Evolutionary conservation across 2,797 vertebrate genomes (phyloP).

Genomic region (Manis javanica): DNA sequence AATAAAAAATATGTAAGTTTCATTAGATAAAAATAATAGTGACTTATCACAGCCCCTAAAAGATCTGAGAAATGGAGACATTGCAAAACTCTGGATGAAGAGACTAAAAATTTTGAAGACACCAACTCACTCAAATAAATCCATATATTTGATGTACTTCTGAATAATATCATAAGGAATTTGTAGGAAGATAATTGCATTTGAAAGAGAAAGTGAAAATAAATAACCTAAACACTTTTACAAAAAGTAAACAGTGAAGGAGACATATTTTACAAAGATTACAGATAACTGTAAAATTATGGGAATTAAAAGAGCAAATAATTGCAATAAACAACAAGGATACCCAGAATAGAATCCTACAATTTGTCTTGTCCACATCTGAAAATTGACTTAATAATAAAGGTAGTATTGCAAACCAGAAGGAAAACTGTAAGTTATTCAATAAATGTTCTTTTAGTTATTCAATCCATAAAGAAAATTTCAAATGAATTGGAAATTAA

Average conservation of each 20-base stretch:
- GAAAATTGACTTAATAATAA: neutral
- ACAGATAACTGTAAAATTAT: neutral
- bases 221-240: neutral
- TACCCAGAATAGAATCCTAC: neutral
- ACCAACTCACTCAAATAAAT: neutral
- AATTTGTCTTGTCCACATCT: neutral
- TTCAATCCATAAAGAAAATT: conserved; percentile 23
- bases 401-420: neutral
- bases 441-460: neutral
- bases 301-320: neutral
- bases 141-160: neutral
- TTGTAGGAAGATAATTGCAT: neutral
- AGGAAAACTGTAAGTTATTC: neutral
- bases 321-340: neutral
- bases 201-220: neutral
- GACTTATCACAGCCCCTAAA: neutral
- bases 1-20: neutral
- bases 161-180: neutral
- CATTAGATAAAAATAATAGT: neutral
- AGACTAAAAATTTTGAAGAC: neutral
- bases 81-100: neutral
- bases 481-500: neutral
- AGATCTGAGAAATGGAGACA: neutral
- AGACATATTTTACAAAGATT: neutral
- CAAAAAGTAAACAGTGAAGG: neutral